Conservation (phyloP, 2,888 invertebrate species). For the Eueremaeus valkanovi region DNA sequence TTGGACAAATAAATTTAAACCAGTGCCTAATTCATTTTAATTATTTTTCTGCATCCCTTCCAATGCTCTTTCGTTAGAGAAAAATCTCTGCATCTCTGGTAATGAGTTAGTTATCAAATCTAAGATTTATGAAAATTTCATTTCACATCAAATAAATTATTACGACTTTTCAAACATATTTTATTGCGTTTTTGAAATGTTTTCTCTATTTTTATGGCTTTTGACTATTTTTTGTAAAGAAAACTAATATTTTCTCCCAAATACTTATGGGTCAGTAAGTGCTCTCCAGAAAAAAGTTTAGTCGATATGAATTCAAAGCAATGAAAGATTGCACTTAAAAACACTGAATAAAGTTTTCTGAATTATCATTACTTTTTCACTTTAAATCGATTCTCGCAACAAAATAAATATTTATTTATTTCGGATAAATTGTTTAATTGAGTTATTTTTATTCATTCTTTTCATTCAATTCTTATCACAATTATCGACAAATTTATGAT, state of each 20-base stretch:
- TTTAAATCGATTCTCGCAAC: too few relatives aligned
- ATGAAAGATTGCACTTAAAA: too few relatives aligned
- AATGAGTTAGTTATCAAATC: slow-evolving; percentile 6
- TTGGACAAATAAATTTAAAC: too few relatives aligned
- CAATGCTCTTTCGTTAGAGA: too few relatives aligned
- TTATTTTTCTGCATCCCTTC: too few relatives aligned
- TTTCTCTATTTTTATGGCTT: slow-evolving; percentile 4
- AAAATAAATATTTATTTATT: too few relatives aligned
- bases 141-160: slow-evolving; percentile 8
- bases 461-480: background rate
- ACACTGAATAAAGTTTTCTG: too few relatives aligned
- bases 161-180: background rate
- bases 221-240: background rate
- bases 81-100: too few relatives aligned
- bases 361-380: too few relatives aligned
- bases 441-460: background rate
- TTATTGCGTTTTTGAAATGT: slow-evolving; percentile 15
- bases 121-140: slow-evolving; percentile 1
- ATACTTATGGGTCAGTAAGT: background rate
- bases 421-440: too few relatives aligned
- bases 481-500: background rate
- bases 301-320: too few relatives aligned
- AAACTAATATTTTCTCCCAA: background rate
- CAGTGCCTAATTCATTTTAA: too few relatives aligned
- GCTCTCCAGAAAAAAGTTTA: background rate